Base-by-base conservation (phyloP, 64 coral and sea anemone genomes). In the Porites australiensis region DNA sequence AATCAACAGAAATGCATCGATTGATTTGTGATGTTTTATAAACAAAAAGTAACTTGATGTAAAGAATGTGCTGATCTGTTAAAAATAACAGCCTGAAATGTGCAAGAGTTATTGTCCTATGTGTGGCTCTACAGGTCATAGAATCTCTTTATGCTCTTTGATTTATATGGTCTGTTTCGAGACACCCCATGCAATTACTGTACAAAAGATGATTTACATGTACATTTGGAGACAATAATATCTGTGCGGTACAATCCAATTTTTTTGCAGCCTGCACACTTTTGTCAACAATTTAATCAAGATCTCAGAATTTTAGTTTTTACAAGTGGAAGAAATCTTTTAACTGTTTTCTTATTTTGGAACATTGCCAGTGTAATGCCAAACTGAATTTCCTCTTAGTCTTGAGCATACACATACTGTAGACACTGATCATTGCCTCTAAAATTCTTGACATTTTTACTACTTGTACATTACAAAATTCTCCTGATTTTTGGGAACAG, bases 41-140 rank as follows among this genome's bases (percentile, higher is more conserved):
- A 82, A 81, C 43, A 64, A 82, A 82, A 65, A 64, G 79, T 64
- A 64, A 65, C 79, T 47, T 82, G 10, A 64, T 64, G 79, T 62
- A 64, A 64, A 63, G 65, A 19, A 48, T 12, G 18, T 64, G 21
- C 19, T 64, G 16, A 82, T 80, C 50, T 8, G 2, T 78, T 78
- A 0, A 64, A 82, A 19, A 62, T 60, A 13, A 44, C 13, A 82
- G 8, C 2, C 11, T 64, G 10, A 73, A 2, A 37, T 11, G 2
- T 7, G 16, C 8, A 23, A 3, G 9, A 73, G 9, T 73, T 3
- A 46, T 73, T 13, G 23, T 13, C 8, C 27, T 73, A 7, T 46
- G 2, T 10, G 47, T 46, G 23, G 9, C 11, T 46, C 4, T 43
- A 60, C 13, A 60, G 15, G 59, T 80, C 27, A 37, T 37, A 37